Conservation (phyloP, 1,140 invertebrate species). For the Drosophila arizonae region DNA sequence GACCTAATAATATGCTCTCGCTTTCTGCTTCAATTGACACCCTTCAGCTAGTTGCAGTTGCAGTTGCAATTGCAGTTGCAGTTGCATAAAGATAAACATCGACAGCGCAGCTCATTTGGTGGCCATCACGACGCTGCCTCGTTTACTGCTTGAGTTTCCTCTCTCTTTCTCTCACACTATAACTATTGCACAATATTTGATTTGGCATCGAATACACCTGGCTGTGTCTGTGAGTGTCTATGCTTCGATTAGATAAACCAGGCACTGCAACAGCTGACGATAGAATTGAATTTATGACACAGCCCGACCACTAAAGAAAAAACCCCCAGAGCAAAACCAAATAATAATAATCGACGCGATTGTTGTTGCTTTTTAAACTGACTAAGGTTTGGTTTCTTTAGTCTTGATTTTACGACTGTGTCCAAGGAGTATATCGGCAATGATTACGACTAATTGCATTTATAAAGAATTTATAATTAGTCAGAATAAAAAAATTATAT, state of each 20-base stretch:
- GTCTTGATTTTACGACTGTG: background rate
- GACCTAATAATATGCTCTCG: conserved; percentile 38
- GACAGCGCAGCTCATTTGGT: conserved; percentile 49
- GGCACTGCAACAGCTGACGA: conserved; percentile 13
- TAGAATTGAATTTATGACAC: conserved; percentile 41
- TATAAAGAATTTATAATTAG: background rate
- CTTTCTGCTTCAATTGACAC: conserved; percentile 79
- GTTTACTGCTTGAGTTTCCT: background rate
- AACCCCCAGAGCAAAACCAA: background rate
- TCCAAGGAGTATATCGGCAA: background rate
- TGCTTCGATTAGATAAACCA: conserved; percentile 43
- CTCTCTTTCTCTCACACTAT: background rate
- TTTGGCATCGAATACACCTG: conserved; percentile 35
- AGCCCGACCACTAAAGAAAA: background rate
- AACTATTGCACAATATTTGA: conserved; percentile 56
- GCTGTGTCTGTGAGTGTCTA: conserved; percentile 2
- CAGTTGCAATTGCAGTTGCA: conserved; percentile 35
- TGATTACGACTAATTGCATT: background rate
- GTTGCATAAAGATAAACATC: conserved; percentile 67
- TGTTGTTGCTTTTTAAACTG: background rate
- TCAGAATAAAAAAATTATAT: background rate
- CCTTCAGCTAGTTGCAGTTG: conserved; percentile 51
- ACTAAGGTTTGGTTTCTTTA: background rate
- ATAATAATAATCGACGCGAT: conserved; percentile 5
- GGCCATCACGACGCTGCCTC: conserved; percentile 30